A percentile compares a stretch with the other conserved stretches of the same genome.
Conservation (phyloP, 2,113 vertebrate genomes). For the Glaucidium brasilianum region DNA sequence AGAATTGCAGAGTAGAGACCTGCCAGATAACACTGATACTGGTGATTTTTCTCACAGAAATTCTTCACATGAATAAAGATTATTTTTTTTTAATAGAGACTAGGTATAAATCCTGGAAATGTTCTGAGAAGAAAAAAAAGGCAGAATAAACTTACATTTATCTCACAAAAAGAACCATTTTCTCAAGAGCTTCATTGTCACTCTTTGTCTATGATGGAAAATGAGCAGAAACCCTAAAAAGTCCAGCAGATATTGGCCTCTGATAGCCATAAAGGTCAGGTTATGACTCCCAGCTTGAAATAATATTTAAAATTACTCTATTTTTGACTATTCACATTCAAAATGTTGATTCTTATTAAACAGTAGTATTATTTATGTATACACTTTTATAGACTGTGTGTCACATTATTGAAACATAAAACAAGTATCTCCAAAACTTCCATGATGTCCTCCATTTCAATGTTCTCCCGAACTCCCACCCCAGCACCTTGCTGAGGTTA, state of each 20-base stretch:
- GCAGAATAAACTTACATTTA: not conserved
- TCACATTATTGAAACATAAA: not conserved
- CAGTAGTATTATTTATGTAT: not conserved
- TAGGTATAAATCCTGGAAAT: not conserved
- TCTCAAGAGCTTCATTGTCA: not conserved
- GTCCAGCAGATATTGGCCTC: not conserved
- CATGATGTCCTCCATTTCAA: not conserved
- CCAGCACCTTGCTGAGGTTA: not conserved
- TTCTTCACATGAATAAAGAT: conserved; percentile 63
- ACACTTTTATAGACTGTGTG: rapidly evolving
- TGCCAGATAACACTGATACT: conserved; percentile 61
- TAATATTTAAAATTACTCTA: not conserved
- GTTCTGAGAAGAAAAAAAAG: not conserved
- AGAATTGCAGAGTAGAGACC: conserved; percentile 46
- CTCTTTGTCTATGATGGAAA: not conserved
- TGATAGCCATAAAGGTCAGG: not conserved
- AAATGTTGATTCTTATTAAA: not conserved
- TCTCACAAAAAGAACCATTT: not conserved
- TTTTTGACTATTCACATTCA: not conserved
- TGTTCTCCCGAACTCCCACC: rapidly evolving
- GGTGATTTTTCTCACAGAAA: conserved; percentile 28
- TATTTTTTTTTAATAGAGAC: not conserved
- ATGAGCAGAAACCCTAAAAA: not conserved
- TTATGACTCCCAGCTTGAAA: not conserved
- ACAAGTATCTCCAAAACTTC: not conserved